Base-by-base conservation (phyloP, 1,140 invertebrate genomes). In the Dendroctonus valens region DNA sequence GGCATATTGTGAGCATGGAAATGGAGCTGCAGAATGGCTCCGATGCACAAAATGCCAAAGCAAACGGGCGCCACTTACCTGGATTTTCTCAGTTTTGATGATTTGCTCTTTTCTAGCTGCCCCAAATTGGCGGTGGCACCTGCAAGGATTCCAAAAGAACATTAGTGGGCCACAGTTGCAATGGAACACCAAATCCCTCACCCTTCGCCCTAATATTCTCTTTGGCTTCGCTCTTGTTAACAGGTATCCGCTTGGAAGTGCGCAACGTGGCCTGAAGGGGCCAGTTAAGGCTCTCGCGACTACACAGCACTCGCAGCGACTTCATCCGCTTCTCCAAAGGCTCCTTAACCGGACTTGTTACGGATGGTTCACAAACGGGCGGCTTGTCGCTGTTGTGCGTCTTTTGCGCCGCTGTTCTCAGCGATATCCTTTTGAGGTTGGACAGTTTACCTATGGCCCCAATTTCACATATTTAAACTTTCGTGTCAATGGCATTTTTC, bases 391-490 rank as follows among this genome's bases (percentile, higher is more conserved):
- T 26, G 26, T 3, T 26, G 26, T 1, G 26, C 26, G 26, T 26
- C 26, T 40, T 64, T 49, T 61, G 50, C 11, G 68, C 63, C 8
- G 48, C 48, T 14, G 50, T 69, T 46, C 44, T 66, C 39, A 55
- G 39, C 8, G 64, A 62, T 41, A 63, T 51, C 41, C 68, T 50
- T 14, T 62, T 65, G 51, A 66, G 59, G 39, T 54, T 46, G 37
- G 49, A 59, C 0, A 64, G 9, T 58, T 67, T 67, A 7, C 48
- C 58, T 59, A 49, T 14, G 59, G 26, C 26, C 26, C 26, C 26
- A 26, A 26, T 26, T 26, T 26, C 26, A n/a, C n/a, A 26, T 26
- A 26, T 1, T 26, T 26, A 2, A 26, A 26, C 1, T 26, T 26
- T 26, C 1, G 26, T 26, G 26, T 26, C 26, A 26, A 26, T 26